Base-by-base conservation (phyloP, 2,113 vertebrate species). In the Tautogolabrus adspersus region DNA sequence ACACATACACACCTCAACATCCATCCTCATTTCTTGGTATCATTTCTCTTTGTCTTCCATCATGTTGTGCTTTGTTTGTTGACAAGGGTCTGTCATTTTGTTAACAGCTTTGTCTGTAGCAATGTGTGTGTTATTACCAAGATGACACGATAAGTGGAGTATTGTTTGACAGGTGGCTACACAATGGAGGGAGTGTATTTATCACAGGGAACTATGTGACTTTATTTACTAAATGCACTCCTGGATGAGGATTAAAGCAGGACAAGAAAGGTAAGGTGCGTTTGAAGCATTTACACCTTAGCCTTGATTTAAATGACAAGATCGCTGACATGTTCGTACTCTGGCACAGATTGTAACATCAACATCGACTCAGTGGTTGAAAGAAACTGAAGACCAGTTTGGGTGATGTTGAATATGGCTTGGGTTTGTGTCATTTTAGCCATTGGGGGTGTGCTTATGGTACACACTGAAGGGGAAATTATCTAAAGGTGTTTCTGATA, bases 21-120 rank as follows among this genome's bases (percentile, higher is more conserved):
- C 72, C 47, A 49, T 52, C 67, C 54, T 69, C 34, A 54, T 81
- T 72, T 79, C 66, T 85, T 47, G 22, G 64, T 66, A 84, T 83
- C 11, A 79, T 75, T 79, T 59, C 57, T 63, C 49, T 70, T 77
- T 23, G 69, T 86, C 79, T 83, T 77, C 84, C 79, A 68, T 83
- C 10, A 49, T 83, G 74, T 73, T 58, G 21, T 80, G 69, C 73
- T 82, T 65, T 83, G 72, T 87, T 86, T 87, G 85, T 85, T 87
- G 85, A 88, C 80, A 60, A 74, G 73, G 74, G 65, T 52, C 65
- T 77, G 80, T 79, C 68, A 60, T 65, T 47, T 80, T 83, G 74
- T 77, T 72, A 82, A 87, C 58, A 67, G 76, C 83, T 86, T 84
- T 73, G 75, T 81, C 62, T 87, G 57, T 85, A 64, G 74, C 69